These are phyloP conservation scores for Tipula vernalis DNA, from an alignment of 2,888 invertebrate genomes.

Conservation along the genomic window DNA sequence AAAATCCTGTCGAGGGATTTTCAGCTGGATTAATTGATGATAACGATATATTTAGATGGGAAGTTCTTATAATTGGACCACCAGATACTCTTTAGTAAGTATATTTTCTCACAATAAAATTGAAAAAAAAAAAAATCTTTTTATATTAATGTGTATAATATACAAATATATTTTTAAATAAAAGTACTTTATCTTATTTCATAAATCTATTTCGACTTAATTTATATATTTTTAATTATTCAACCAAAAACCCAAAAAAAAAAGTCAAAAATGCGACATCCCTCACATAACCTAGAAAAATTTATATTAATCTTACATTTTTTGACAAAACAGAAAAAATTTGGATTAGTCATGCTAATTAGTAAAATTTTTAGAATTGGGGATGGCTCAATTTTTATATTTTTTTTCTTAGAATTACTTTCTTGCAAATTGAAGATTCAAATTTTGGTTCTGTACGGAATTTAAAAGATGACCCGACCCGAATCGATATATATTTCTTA, in stretches of 20 bases:
- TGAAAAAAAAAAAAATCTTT: not conserved
- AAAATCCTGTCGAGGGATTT: constrained; percentile 99
- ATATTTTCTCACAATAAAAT: constrained; percentile 16
- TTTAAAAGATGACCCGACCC: no score
- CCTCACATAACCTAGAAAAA: not conserved
- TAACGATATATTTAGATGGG: constrained; percentile 99
- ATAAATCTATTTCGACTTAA: not conserved
- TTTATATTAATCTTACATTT: not conserved
- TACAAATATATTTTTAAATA: not conserved
- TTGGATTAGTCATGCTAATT: not conserved
- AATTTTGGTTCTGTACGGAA: not conserved
- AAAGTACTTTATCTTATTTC: not conserved
- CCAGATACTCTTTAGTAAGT: constrained; percentile 98
- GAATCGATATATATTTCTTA: not conserved
- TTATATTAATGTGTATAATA: not conserved
- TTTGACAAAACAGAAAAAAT: not conserved
- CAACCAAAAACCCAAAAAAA: not conserved
- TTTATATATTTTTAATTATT: not conserved
- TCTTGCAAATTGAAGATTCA: not conserved
- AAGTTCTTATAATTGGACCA: constrained; percentile 98
- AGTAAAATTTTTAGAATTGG: not conserved
- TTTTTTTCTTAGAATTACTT: not conserved
- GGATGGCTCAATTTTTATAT: not conserved
- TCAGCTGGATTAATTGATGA: constrained; percentile 99
- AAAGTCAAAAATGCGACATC: not conserved